Base-by-base conservation (phyloP, 1,140 invertebrate species). In the Tachypleus tridentatus region DNA sequence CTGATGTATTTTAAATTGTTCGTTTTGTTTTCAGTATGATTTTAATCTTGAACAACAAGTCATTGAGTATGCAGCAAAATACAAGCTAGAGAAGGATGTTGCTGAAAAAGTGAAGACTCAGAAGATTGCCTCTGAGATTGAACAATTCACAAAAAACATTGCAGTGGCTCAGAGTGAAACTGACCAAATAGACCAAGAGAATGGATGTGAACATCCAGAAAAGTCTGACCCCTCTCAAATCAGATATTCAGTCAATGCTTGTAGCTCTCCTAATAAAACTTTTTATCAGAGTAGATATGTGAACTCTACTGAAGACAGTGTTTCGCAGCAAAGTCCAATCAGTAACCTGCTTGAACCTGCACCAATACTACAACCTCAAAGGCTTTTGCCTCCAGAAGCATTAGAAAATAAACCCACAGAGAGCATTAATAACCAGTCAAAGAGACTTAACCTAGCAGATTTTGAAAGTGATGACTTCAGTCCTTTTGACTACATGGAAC, bases 381-480 rank as follows among this genome's bases (percentile, higher is more conserved):
- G 58, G 4, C 58, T 10, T 5, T 5, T 60, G 10, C 58, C n/a
- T 60, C 48, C 49, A 60, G 48, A 10, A 47, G 49, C 29, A 9
- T 48, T 10, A 60, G 48, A n/a, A 60, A 60, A 48, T 47, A 4
- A 9, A 9, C 49, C 49, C 4, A 29, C 29, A 60, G 58, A 29
- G n/a, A 57, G 56, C 47, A 60, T 10, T 48, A 60, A 60, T 49
- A 48, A 48, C 5, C 49, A 10, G 48, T n/a, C n/a, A 48, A 60
- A 60, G n/a, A 62, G 9, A 29, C 64, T 72, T 56, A 69, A 71
- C 53, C 54, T 68, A 9, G 66, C 62, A 57, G 89, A 92, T 74
- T 93, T 93, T 79, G 89, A 93, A 77, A 85, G 87, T 74, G 88
- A 91, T 74, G 90, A 87, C 60, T 90, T 88, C 11, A 91, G 88